Conservation (phyloP, 2,113 vertebrate genomes). For the Jacana jacana region DNA sequence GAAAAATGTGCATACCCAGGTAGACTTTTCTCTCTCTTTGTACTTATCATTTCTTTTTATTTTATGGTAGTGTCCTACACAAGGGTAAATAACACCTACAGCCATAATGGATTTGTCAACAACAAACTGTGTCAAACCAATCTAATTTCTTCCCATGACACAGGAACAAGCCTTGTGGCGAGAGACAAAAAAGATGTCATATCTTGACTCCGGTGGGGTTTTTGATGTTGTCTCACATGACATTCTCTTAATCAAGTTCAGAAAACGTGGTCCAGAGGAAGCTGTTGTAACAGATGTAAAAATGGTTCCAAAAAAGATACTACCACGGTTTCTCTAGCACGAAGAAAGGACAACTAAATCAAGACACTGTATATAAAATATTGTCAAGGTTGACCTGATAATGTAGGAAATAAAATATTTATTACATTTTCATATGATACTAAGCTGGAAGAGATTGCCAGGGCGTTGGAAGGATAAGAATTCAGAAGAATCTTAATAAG, state of each 20-base stretch:
- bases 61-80: not conserved
- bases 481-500: not conserved
- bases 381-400: not conserved
- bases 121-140: not conserved
- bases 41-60: not conserved
- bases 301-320: not conserved
- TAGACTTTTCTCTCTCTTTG: not conserved
- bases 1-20: too few relatives aligned
- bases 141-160: not conserved
- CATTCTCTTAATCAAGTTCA: not conserved
- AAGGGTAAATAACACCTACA: slow-evolving; percentile 24
- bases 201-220: not conserved
- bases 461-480: not conserved
- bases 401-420: not conserved
- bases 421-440: not conserved
- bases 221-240: not conserved
- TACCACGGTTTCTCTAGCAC: not conserved
- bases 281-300: not conserved
- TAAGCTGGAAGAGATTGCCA: not conserved
- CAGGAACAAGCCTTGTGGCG: not conserved
- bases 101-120: not conserved
- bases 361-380: not conserved
- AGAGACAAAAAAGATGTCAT: not conserved
- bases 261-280: not conserved
- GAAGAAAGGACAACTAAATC: not conserved